Percentiles rank a stretch among this genome's conserved stretches.
phyloP scores from a whole-genome alignment of 2,797 vertebrate species.

The Megaceryle alcyon region DNA sequence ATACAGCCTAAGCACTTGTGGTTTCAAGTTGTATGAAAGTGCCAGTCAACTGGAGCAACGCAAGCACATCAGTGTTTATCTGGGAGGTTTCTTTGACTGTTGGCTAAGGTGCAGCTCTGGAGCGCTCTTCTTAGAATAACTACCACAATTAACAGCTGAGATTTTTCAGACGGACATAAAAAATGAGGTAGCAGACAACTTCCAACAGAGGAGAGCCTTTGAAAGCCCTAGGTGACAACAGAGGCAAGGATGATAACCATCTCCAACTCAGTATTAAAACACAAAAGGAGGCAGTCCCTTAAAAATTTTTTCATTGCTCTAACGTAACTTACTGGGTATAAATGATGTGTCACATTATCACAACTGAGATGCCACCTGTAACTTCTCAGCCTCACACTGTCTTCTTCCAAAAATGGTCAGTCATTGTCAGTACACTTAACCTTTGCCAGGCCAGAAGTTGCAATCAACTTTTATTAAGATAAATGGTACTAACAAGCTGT shows the following conservation, averaged over 20 bases:
- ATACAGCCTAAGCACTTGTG: neutral
- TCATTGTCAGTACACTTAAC: slow-evolving; percentile 76
- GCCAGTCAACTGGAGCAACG: neutral
- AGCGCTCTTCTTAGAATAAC: neutral
- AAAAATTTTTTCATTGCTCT: neutral
- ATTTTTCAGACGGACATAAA: neutral
- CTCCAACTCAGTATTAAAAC: neutral
- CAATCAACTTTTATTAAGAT: slow-evolving; percentile 79
- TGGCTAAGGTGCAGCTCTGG: neutral
- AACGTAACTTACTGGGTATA: neutral
- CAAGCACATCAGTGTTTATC: neutral
- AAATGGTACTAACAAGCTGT: neutral
- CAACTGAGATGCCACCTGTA: slow-evolving; percentile 72
- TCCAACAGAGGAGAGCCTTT: neutral
- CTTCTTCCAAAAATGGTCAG: slow-evolving; percentile 77
- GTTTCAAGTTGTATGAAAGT: neutral
- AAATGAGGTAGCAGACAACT: neutral
- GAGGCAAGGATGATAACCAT: neutral
- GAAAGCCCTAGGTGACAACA: neutral
- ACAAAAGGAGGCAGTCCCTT: neutral
- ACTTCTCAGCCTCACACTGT: slow-evolving; percentile 74
- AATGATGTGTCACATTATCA: neutral
- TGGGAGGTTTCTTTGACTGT: neutral
- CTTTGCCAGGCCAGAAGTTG: slow-evolving; percentile 76
- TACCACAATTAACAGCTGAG: neutral